Evolutionary conservation across 2,888 invertebrate species (phyloP).

Genomic region (Malthinus flaveolus): DNA sequence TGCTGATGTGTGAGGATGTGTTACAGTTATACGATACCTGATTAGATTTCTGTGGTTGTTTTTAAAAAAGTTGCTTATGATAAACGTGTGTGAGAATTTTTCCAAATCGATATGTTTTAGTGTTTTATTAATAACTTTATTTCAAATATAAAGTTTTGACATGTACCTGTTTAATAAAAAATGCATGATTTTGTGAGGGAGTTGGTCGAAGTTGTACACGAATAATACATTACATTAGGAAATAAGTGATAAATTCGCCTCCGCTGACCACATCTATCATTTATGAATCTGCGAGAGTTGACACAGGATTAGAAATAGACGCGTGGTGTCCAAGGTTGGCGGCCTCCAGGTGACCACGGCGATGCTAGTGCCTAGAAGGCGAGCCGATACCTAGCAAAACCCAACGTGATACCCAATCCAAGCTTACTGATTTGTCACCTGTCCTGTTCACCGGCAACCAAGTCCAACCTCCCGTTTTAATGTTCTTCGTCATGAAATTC

Average conservation of each 20-base stretch:
- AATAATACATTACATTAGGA: constrained; percentile 40
- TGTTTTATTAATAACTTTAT: no score
- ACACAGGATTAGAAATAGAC: constrained; percentile 28
- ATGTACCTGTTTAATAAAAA: constrained; percentile 20
- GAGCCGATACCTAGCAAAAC: constrained; percentile 41
- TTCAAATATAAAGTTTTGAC: constrained; percentile 6
- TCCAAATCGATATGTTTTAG: no score
- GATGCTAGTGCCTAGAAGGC: constrained; percentile 38
- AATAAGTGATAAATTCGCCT: constrained; percentile 50
- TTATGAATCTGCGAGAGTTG: constrained; percentile 34
- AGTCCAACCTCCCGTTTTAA: constrained; percentile 50
- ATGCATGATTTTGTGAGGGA: constrained; percentile 12
- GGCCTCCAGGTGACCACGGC: constrained; percentile 38
- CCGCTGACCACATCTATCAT: constrained; percentile 48
- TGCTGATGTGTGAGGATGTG: no score
- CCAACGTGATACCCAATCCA: constrained; percentile 47
- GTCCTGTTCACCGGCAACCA: constrained; percentile 42
- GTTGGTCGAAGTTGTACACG: constrained; percentile 34
- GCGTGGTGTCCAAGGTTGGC: constrained; percentile 22
- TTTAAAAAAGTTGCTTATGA: no score
- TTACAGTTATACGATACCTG: no score
- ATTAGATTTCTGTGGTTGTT: no score
- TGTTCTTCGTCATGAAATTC: constrained; percentile 44
- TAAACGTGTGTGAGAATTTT: no score
- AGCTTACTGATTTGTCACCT: constrained; percentile 53